phyloP scores from a whole-genome alignment of 1,140 invertebrate genomes.

The Campodea augens region DNA sequence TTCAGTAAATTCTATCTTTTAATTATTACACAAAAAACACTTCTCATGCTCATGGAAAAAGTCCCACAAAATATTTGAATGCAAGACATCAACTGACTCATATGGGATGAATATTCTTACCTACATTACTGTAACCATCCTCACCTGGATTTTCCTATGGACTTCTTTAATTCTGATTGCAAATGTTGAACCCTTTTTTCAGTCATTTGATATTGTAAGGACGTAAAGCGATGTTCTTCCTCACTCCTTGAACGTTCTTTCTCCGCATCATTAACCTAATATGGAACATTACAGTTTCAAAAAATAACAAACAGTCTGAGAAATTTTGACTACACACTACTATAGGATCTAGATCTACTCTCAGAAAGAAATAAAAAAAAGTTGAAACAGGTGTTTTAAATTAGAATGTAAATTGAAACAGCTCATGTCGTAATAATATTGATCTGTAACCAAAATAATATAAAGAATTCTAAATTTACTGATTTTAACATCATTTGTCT shows the following conservation, averaged over 20 bases:
- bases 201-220: slow-evolving; percentile 38
- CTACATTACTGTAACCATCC: too few relatives aligned
- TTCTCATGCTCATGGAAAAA: too few relatives aligned
- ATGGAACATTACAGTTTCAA: slow-evolving; percentile 6
- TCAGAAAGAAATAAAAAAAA: neutral
- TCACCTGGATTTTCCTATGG: slow-evolving; percentile 49
- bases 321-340: neutral
- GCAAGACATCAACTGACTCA: neutral
- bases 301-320: slow-evolving; percentile 1
- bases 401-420: too few relatives aligned
- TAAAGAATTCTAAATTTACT: too few relatives aligned
- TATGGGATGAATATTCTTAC: slow-evolving; percentile 10
- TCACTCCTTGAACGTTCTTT: slow-evolving; percentile 45
- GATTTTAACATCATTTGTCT: too few relatives aligned
- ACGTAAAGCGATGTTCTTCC: slow-evolving; percentile 41
- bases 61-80: slow-evolving; percentile 9
- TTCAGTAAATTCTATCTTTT: too few relatives aligned
- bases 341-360: slow-evolving; percentile 1
- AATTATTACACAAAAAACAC: too few relatives aligned
- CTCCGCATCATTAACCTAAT: slow-evolving; percentile 45
- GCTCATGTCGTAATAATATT: too few relatives aligned
- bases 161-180: slow-evolving; percentile 44
- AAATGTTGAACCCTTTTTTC: slow-evolving; percentile 40
- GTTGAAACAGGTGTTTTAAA: neutral
- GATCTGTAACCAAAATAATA: too few relatives aligned